These are phyloP conservation scores for Trichacis sp. DNA, from an alignment of 2,888 invertebrate species.

Conservation along the genomic window DNA sequence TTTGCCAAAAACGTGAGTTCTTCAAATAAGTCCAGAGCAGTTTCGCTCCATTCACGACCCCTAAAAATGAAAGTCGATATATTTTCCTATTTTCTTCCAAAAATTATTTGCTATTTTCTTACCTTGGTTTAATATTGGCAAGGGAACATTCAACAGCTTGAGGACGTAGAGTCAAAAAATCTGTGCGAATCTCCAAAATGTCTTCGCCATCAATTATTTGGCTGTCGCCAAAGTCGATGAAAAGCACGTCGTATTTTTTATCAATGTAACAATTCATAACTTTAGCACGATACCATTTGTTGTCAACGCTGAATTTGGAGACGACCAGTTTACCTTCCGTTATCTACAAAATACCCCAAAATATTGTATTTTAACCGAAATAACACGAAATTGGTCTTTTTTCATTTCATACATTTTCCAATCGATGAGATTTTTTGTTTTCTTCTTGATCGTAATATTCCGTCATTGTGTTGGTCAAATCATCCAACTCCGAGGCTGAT, in stretches of 20 bases:
- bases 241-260: constrained; percentile 79
- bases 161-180: constrained; percentile 79
- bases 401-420: constrained; percentile 62
- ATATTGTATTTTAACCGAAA: too few relatives aligned
- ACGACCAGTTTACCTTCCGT: constrained; percentile 85
- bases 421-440: constrained; percentile 74
- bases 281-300: constrained; percentile 85
- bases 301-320: constrained; percentile 84
- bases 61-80: constrained; percentile 33
- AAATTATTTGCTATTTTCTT: background rate
- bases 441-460: constrained; percentile 79
- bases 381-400: too few relatives aligned
- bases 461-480: constrained; percentile 85
- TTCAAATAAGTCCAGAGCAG: constrained; percentile 53
- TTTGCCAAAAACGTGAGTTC: constrained; percentile 73
- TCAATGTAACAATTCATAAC: constrained; percentile 76
- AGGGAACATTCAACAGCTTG: constrained; percentile 92
- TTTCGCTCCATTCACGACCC: constrained; percentile 57
- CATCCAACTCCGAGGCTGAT: constrained; percentile 81
- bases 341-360: constrained; percentile 66
- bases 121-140: constrained; percentile 77
- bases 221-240: constrained; percentile 90
- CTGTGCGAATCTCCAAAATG: constrained; percentile 80
- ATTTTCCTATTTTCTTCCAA: background rate
- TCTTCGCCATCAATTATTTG: constrained; percentile 77